Base-by-base conservation (phyloP, 2,113 vertebrate species). In the Nerophis lumbriciformis region DNA sequence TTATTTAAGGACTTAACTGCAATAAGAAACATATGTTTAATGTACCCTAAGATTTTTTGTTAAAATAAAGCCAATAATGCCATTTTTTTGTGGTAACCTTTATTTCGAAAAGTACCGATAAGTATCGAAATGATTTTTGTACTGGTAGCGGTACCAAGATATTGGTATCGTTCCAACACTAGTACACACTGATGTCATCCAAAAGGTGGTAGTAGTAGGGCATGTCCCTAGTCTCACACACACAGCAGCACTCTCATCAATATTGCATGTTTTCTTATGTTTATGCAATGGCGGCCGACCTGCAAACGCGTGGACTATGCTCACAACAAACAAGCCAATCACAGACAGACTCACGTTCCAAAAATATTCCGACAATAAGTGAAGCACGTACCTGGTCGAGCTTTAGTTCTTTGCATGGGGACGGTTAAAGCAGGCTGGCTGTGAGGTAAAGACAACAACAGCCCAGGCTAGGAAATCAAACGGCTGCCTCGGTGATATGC, bases 401-500 rank as follows among this genome's bases (percentile, higher is more conserved):
- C 87, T 70, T 87, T 87, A 85, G 83, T 75, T 85, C 83, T 92
- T 90, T 91, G 85, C 84, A 90, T 88, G 86, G 85, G 87, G 42
- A 42, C 12, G 1, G 85, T 88, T 93, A 90, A 89, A 89, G 86
- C 92, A 87, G 88, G 83, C 80, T 92, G 84, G 89, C 91, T 91
- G 88, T 92, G 87, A 87, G 89, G 85, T 60, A 36, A 49, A 36
- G 59, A 86, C 80, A 85, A 88, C 86, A 86, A 88, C 88, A 86
- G 28, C 28, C 74, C 78, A 82, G 75, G 53, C 86, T 83, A 87
- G 87, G 82, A 90, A 92, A 92, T 91, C 93, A 91, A 93, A 93
- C 90, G 85, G 89, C 92, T 91, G 88, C 91, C 90, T 93, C 87
- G 88, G 89, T 90, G 90, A 92, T 94, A 95, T 94, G 91, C 92